Conservation (phyloP, 1,140 invertebrate species). For the Littorina saxatilis region DNA sequence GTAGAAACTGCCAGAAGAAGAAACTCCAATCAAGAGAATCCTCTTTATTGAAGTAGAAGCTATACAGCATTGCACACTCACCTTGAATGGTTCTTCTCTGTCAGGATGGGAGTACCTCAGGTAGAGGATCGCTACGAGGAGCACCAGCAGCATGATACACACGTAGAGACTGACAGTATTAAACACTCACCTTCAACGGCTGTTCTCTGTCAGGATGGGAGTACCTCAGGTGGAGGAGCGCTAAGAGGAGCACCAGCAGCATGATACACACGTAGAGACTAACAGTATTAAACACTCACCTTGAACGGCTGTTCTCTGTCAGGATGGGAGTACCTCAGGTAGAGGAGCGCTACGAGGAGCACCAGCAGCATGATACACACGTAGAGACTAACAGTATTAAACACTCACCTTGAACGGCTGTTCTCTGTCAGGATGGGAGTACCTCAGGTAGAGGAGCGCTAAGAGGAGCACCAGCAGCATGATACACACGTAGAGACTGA, state of each 20-base stretch:
- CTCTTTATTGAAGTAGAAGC: too few species aligned
- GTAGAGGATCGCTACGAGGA: not conserved
- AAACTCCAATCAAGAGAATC: too few species aligned
- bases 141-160: not conserved
- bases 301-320: not conserved
- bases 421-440: conserved; percentile 71
- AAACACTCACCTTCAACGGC: not conserved
- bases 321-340: not conserved
- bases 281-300: conserved; percentile 66
- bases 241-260: conserved; percentile 85
- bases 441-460: conserved; percentile 89
- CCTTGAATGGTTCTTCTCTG: not conserved
- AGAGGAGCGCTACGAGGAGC: not conserved
- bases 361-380: not conserved
- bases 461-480: conserved; percentile 87
- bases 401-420: not conserved
- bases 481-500: conserved; percentile 93
- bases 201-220: conserved; percentile 62
- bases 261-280: conserved; percentile 94
- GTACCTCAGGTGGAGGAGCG: conserved; percentile 88
- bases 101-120: not conserved
- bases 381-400: not conserved
- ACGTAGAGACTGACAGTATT: not conserved
- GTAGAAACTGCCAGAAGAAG: too few species aligned
- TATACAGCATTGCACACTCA: not conserved